A percentile compares a stretch with the other conserved stretches of the same genome.
Conservation (phyloP, 2,113 vertebrate species). For the Bucco capensis region DNA sequence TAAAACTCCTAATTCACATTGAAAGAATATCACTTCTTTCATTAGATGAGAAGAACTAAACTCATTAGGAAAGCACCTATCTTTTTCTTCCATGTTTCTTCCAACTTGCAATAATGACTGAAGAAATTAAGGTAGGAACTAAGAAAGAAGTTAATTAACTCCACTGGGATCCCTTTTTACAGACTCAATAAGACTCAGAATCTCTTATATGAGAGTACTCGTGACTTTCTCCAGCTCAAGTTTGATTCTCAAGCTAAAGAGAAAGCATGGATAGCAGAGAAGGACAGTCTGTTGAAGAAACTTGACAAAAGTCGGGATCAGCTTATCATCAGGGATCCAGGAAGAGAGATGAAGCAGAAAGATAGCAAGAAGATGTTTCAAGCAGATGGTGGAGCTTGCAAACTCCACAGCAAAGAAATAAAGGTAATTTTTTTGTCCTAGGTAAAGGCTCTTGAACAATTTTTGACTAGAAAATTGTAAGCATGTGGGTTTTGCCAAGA, state of each 20-base stretch:
- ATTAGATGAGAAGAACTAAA: neutral
- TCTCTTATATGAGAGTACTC: conserved; percentile 89
- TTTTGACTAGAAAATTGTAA: neutral
- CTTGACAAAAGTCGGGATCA: conserved; percentile 72
- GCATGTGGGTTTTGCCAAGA: neutral
- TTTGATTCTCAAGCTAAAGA: conserved; percentile 83
- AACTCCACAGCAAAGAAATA: conserved; percentile 74
- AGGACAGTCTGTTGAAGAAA: conserved; percentile 82
- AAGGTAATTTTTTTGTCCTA: conserved; percentile 72
- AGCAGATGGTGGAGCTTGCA: conserved; percentile 45
- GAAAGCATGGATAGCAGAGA: conserved; percentile 92
- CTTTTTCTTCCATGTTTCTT: neutral
- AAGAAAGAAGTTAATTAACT: neutral
- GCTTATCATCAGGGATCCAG: neutral
- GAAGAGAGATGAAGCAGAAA: neutral
- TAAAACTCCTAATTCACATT: neutral
- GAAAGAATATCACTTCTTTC: neutral
- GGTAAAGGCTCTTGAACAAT: neutral
- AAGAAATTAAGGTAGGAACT: neutral
- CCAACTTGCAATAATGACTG: neutral
- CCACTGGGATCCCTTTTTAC: neutral
- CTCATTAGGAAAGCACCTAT: neutral
- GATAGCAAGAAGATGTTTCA: conserved; percentile 11
- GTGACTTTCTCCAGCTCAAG: conserved; percentile 88
- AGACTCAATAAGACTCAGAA: conserved; percentile 88